These are phyloP conservation scores for Ceryle rudis DNA, from an alignment of 2,797 vertebrate species.

Conservation along the genomic window DNA sequence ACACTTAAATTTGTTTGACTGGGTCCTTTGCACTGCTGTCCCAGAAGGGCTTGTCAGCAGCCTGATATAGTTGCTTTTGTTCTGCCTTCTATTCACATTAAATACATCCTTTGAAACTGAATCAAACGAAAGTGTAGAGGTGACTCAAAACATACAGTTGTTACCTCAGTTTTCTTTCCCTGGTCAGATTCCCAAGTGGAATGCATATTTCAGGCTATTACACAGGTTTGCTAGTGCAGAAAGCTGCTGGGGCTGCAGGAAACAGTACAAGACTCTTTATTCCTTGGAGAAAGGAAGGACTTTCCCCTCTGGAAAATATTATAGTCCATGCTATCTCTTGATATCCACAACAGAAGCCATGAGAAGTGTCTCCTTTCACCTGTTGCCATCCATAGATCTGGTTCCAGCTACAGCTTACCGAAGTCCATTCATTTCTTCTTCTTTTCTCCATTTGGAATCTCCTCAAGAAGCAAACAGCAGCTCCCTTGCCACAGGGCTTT, in stretches of 20 bases:
- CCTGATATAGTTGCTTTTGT: conserved; percentile 2
- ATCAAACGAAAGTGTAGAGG: neutral
- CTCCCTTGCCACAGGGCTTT: neutral
- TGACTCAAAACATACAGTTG: neutral
- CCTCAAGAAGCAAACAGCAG: neutral
- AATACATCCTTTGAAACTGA: neutral
- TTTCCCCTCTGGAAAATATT: neutral
- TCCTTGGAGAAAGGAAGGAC: neutral
- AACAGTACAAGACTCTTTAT: neutral
- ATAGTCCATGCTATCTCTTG: neutral
- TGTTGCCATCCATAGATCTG: neutral
- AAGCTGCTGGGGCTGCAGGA: neutral
- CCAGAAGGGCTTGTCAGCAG: neutral
- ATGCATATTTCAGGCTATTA: neutral
- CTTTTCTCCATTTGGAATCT: neutral
- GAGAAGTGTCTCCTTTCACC: neutral
- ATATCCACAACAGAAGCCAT: neutral
- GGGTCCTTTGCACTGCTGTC: neutral
- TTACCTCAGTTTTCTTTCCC: neutral
- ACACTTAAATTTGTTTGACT: neutral
- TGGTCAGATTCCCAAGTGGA: neutral
- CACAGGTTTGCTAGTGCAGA: neutral
- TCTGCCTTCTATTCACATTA: neutral
- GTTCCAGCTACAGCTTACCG: neutral
- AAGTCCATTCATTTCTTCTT: neutral